Evolutionary conservation across 2,888 invertebrate species (phyloP).

Genomic region (Coremacera marginata): DNA sequence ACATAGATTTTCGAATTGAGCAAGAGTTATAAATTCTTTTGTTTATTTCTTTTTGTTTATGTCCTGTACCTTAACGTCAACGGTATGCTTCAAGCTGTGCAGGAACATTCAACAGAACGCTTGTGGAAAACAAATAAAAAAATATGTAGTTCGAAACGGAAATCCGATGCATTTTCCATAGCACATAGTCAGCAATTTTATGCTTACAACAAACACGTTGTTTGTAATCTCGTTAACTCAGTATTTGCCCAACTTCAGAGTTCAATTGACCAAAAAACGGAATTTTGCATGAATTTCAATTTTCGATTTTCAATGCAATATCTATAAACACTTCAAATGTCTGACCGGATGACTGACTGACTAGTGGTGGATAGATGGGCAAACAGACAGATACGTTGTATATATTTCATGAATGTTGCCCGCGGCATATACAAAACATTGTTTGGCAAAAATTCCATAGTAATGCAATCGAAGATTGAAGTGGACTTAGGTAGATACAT

Average conservation of each 20-base stretch:
- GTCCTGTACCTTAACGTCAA: no score
- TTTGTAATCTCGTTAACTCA: constrained; percentile 41
- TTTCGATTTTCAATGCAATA: constrained; percentile 43
- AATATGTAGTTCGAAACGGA: not conserved
- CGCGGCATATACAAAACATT: constrained; percentile 38
- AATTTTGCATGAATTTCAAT: constrained; percentile 52
- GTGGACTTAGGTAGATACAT: not conserved
- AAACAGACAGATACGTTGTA: constrained; percentile 35
- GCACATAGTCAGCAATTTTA: constrained; percentile 16
- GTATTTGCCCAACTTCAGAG: constrained; percentile 50
- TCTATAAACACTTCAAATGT: constrained; percentile 67
- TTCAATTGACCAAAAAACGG: constrained; percentile 53
- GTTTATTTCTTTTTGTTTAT: no score
- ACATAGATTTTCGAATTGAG: no score
- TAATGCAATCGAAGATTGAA: constrained; percentile 44
- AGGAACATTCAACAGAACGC: no score
- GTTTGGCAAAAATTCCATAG: constrained; percentile 44
- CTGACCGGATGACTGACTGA: constrained; percentile 14
- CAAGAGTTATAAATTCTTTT: no score
- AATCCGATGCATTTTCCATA: not conserved
- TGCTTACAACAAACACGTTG: constrained; percentile 25
- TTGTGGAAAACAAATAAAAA: no score
- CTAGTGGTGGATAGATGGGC: not conserved
- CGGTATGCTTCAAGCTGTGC: no score
- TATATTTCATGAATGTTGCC: no score